A percentile compares a stretch with the other conserved stretches of the same genome.
Conservation (phyloP, 2,888 invertebrate species). For the Caenorhabditis sp. region DNA sequence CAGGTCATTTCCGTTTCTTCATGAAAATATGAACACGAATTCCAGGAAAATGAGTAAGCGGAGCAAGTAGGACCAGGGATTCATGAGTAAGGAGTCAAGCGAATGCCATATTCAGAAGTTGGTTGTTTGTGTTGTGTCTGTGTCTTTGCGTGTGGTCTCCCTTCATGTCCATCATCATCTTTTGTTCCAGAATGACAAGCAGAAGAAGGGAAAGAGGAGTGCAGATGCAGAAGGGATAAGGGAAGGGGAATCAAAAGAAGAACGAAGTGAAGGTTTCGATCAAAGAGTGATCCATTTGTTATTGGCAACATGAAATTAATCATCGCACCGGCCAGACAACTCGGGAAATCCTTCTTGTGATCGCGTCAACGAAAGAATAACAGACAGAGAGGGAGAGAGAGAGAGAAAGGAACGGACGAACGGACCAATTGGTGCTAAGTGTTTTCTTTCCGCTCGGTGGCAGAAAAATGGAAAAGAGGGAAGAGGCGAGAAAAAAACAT, state of each 20-base stretch:
- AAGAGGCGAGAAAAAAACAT: slow-evolving; percentile 34
- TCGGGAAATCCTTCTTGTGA: not conserved
- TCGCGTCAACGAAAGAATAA: slow-evolving; percentile 42
- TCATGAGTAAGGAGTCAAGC: too few relatives aligned
- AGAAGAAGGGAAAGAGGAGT: not conserved
- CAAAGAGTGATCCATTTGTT: not conserved
- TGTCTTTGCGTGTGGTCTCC: not conserved
- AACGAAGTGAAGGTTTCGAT: not conserved
- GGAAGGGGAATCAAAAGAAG: too few relatives aligned
- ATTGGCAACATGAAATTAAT: slow-evolving; percentile 27
- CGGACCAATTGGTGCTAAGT: slow-evolving; percentile 56
- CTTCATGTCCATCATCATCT: slow-evolving; percentile 31
- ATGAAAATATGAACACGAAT: not conserved
- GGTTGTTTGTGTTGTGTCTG: slow-evolving; percentile 24
- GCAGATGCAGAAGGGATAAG: not conserved
- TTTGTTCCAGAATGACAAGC: slow-evolving; percentile 14
- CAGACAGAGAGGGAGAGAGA: too few relatives aligned
- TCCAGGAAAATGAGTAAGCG: not conserved
- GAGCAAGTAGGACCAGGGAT: too few relatives aligned
- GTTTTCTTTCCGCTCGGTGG: slow-evolving; percentile 26
- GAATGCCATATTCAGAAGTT: not conserved
- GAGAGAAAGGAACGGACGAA: too few relatives aligned
- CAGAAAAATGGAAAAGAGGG: slow-evolving; percentile 24
- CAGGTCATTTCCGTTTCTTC: not conserved
- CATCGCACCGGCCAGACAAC: slow-evolving; percentile 19